Conservation (phyloP, 1,140 invertebrate species). For the Meloidogyne floridensis region DNA sequence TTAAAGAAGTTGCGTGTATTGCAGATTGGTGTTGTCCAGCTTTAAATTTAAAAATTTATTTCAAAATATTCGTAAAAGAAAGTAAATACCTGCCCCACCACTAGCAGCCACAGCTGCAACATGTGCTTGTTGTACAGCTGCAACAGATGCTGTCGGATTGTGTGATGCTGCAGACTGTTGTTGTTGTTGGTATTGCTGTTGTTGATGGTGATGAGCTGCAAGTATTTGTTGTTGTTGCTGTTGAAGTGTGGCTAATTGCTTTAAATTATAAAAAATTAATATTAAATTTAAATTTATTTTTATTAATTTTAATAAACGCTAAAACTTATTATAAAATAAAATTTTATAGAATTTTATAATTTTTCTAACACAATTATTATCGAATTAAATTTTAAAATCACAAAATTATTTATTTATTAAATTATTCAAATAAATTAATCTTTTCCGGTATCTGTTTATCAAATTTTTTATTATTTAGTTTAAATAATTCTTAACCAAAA, state of each 20-base stretch:
- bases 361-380: not conserved
- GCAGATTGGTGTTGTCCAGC: not conserved
- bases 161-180: not conserved
- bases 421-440: too few species aligned
- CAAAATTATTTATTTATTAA: not conserved
- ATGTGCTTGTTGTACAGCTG: slow-evolving; percentile 17
- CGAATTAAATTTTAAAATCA: not conserved
- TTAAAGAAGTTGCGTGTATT: slow-evolving; percentile 17
- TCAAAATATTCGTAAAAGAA: too few species aligned
- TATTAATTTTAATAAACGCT: not conserved
- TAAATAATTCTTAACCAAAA: too few species aligned
- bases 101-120: slow-evolving; percentile 15
- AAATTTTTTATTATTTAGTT: too few species aligned
- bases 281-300: too few species aligned
- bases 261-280: slow-evolving; percentile 9
- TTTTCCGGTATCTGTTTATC: too few species aligned
- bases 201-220: slow-evolving; percentile 31
- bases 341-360: not conserved
- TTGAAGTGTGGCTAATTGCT: slow-evolving; percentile 31
- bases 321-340: not conserved
- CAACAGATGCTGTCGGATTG: slow-evolving; percentile 4
- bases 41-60: not conserved
- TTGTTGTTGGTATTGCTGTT: slow-evolving; percentile 31
- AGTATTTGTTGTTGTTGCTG: slow-evolving; percentile 36
- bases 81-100: not conserved